These are phyloP conservation scores for Brachymystax lenok DNA, from an alignment of 2,797 vertebrate genomes.

Conservation along the genomic window DNA sequence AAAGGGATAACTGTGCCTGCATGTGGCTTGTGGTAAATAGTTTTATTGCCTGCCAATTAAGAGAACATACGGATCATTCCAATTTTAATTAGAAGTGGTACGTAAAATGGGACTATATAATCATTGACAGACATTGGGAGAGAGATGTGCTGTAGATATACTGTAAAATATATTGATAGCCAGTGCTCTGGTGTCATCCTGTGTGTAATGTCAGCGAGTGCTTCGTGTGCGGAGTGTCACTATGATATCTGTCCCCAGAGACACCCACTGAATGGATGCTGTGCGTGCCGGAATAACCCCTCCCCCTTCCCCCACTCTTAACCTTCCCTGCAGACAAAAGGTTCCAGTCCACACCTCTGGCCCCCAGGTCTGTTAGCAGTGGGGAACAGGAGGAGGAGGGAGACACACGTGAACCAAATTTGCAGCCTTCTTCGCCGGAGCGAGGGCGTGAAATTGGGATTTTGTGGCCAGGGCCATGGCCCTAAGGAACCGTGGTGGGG, in stretches of 20 bases:
- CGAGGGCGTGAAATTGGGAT: slow-evolving; percentile 68
- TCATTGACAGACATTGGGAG: slow-evolving; percentile 26
- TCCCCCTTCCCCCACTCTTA: no score
- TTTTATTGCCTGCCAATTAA: no score
- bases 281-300: no score
- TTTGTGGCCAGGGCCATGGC: slow-evolving; percentile 49
- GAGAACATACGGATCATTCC: no score
- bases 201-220: background rate
- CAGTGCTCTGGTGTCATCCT: slow-evolving; percentile 23
- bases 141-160: slow-evolving; percentile 47
- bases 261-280: slow-evolving; percentile 18
- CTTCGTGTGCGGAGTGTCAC: slow-evolving; percentile 41
- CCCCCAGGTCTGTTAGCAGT: background rate
- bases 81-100: no score
- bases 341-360: slow-evolving; percentile 30
- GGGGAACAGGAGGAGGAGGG: background rate
- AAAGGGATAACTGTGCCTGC: background rate
- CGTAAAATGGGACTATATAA: background rate
- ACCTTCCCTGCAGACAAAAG: background rate
- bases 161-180: slow-evolving; percentile 65
- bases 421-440: slow-evolving; percentile 50
- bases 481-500: slow-evolving; percentile 16
- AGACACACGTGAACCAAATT: slow-evolving; percentile 60
- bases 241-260: slow-evolving; percentile 31
- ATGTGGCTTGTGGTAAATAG: background rate